phyloP scores from a whole-genome alignment of 2,113 vertebrate genomes.

The Pycnonotus jocosus region DNA sequence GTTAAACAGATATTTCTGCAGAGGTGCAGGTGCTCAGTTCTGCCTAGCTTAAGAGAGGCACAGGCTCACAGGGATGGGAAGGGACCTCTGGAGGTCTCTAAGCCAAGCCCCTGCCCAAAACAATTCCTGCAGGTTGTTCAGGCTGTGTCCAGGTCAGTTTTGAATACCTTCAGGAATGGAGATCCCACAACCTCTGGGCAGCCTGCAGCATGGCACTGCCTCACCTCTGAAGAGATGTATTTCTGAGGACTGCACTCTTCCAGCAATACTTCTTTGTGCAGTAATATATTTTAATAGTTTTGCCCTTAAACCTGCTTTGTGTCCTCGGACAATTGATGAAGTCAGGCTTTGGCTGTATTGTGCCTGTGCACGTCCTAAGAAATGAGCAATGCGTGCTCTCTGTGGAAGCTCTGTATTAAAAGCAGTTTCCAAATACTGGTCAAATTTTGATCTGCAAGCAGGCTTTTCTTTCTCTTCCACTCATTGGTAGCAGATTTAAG shows the following conservation, averaged over 20 bases:
- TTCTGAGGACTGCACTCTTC: neutral
- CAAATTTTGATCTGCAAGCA: neutral
- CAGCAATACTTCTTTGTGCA: neutral
- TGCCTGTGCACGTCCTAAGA: neutral
- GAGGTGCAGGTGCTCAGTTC: neutral
- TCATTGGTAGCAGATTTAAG: neutral
- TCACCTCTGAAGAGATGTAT: neutral
- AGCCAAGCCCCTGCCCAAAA: neutral
- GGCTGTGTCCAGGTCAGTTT: neutral
- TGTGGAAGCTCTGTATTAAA: neutral
- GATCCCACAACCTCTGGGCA: neutral
- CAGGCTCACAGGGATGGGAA: neutral
- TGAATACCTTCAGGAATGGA: neutral
- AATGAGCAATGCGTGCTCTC: neutral
- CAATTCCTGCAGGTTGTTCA: neutral
- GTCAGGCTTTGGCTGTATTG: neutral
- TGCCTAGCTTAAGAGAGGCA: neutral
- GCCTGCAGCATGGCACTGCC: accelerated
- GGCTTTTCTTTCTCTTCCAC: neutral
- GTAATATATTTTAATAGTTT: neutral
- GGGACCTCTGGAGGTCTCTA: neutral
- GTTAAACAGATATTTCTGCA: neutral
- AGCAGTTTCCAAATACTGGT: neutral
- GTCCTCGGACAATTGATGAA: neutral
- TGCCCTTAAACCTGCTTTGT: neutral